Base-by-base conservation (phyloP, 2,888 invertebrate species). In the Watsonalla binaria region DNA sequence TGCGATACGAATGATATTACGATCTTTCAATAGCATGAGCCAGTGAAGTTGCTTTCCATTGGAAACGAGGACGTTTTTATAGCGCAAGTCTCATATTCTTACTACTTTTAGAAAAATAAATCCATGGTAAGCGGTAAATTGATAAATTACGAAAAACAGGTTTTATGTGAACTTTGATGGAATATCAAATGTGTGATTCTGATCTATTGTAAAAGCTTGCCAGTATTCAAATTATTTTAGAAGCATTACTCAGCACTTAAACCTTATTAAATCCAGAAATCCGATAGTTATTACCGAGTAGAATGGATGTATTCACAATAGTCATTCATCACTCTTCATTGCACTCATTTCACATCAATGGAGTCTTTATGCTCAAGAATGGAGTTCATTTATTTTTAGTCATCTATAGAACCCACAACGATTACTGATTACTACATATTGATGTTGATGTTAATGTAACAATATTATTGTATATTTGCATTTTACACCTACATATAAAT, bases 301-400 rank as follows among this genome's bases (percentile, higher is more conserved):
- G 64, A 76, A 73, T 61, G 65, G 55, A 55, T 65, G 66, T 68
- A 78, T 79, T 79, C 72, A 77, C 59, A 60, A 64, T 59, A 60
- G 64, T 57, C 73, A 83, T 84, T 77, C 84, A 85, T 85, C 82
- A 84, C 70, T 79, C 68, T 67, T 74, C 75, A 80, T 73, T 82
- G 76, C 76, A 72, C 71, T 81, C 80, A 75, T 81, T 80, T 68
- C 63, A 74, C 76, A 80, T 86, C 81, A 88, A 87, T 78, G 78
- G 66, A 72, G 69, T 68, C 76, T 77, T 79, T 84, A 72, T 84
- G 55, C 60, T 58, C 62, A 68, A 70, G 68, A 73, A 77, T 73
- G 71, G 63, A 67, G 68, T 68, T 65, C 66, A 68, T 78, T 80
- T 83, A 81, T 82, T 78, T 80, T 76, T 70, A 72, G 59, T 70